phyloP scores from a whole-genome alignment of 1,140 invertebrate species.

The Heliconius himera region DNA sequence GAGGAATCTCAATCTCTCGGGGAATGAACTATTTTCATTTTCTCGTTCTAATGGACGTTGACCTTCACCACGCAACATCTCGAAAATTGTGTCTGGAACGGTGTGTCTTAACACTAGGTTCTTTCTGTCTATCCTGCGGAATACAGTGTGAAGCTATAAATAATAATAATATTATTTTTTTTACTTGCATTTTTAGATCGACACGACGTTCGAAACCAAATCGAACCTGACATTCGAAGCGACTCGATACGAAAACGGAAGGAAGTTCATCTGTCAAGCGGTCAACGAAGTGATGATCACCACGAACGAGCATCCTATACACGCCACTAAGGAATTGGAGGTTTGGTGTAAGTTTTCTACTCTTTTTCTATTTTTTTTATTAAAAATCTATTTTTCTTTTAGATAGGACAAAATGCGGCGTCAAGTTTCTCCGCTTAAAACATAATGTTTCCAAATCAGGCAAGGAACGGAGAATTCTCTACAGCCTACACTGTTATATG shows the following conservation, averaged over 20 bases:
- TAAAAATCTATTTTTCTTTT: too few species aligned
- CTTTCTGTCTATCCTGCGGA: background rate
- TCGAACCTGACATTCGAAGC: constrained; percentile 90
- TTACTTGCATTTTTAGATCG: constrained; percentile 64
- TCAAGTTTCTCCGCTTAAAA: too few species aligned
- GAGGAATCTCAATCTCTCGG: too few species aligned
- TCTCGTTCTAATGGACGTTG: too few species aligned
- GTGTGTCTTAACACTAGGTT: too few species aligned
- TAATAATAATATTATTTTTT: background rate
- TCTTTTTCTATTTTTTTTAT: background rate
- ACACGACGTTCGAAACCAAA: constrained; percentile 90
- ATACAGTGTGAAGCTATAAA: background rate
- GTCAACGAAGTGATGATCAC: constrained; percentile 90
- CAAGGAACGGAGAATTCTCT: too few species aligned
- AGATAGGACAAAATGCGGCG: too few species aligned
- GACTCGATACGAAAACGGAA: constrained; percentile 90
- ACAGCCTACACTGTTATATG: too few species aligned
- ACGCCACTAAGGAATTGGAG: constrained; percentile 86
- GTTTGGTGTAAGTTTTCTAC: constrained; percentile 90
- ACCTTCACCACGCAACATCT: too few species aligned
- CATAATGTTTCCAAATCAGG: too few species aligned
- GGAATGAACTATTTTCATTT: too few species aligned
- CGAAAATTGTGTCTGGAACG: too few species aligned
- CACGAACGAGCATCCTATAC: constrained; percentile 87
- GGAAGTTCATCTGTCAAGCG: constrained; percentile 89